Percentiles rank a stretch among this genome's conserved stretches.
phyloP scores from a whole-genome alignment of 2,113 vertebrate species.

The Periophthalmus modestus region DNA sequence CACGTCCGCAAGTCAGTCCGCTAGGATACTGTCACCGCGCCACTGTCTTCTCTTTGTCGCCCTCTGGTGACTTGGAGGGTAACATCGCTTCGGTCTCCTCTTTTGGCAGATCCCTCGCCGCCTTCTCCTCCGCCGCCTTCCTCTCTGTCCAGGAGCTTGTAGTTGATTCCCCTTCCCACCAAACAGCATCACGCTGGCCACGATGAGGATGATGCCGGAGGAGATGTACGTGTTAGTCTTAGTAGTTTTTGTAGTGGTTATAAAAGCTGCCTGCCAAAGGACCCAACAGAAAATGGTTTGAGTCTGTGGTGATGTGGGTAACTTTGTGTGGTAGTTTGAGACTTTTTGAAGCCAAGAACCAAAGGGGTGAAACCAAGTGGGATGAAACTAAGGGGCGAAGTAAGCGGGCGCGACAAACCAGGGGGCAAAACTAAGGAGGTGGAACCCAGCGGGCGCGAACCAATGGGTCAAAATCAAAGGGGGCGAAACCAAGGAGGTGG shows the following conservation, averaged over 20 bases:
- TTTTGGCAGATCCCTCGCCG: conserved; percentile 67
- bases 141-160: conserved; percentile 84
- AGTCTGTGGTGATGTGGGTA: neutral
- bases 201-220: conserved; percentile 84
- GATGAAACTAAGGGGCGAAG: too few species aligned
- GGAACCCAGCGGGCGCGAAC: too few species aligned
- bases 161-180: conserved; percentile 94
- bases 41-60: neutral
- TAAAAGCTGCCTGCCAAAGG: conserved; percentile 82
- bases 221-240: conserved; percentile 91
- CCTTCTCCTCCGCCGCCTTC: conserved; percentile 73
- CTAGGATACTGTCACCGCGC: conserved; percentile 5
- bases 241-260: conserved; percentile 83
- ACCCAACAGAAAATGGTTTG: neutral
- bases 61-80: conserved; percentile 2
- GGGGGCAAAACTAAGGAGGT: too few species aligned
- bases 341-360: too few species aligned
- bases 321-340: too few species aligned
- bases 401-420: too few species aligned
- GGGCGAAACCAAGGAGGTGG: too few species aligned
- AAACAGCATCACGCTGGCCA: conserved; percentile 86
- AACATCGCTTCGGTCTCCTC: conserved; percentile 75
- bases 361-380: too few species aligned
- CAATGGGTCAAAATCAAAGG: too few species aligned
- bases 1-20: conserved; percentile 43